Base-by-base conservation (phyloP, 2,888 invertebrate genomes). In the Alviniconcha strummeri region DNA sequence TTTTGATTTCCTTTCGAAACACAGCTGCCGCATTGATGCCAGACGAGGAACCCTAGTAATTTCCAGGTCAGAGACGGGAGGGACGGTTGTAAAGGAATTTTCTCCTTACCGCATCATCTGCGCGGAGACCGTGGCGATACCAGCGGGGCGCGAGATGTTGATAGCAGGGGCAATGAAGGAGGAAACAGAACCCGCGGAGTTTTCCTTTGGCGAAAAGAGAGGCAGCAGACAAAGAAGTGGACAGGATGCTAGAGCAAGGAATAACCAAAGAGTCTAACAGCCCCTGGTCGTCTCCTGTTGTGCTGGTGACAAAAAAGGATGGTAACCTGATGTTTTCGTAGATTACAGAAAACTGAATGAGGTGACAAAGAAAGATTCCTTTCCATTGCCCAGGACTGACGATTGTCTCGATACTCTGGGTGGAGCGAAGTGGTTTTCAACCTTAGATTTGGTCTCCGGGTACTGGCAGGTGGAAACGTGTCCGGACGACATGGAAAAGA, bases 231-330 rank as follows among this genome's bases (percentile, higher is more conserved):
- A 36, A 36, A 71, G 9, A 54, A 56, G 78, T 87, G 36, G 52
- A 84, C 6, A 80, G 79, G 9, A 60, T 88, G 82, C 56, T 88
- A 9, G 71, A 83, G 3, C 60, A 82, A 60, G 84, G 80, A 5
- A 80, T 88, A 11, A 87, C 88, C 54, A 11, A 74, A 36, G 83
- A 77, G 19, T 82, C 82, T 36, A 78, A 36, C 13, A 84, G 84
- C 54, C 86, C 86, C 11, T 83, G 76, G 76, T 36, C 67, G 9
- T 74, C 83, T 13, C 77, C 82, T 6, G 60, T 78, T 17, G 83
- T 83, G 7, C 52, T 83, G 13, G 78, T 77, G 55, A 60, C 67
- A 67, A 82, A 82, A 54, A 75, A 67, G 17, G 64, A 82, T 19
- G 75, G 64, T 9, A 52, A 0, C 4, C 9, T 78, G 56, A 60